Percentiles rank a stretch among this genome's conserved stretches.
These are phyloP conservation scores for Embidobia sp. DNA, from an alignment of 2,888 invertebrate genomes.

Conservation along the genomic window DNA sequence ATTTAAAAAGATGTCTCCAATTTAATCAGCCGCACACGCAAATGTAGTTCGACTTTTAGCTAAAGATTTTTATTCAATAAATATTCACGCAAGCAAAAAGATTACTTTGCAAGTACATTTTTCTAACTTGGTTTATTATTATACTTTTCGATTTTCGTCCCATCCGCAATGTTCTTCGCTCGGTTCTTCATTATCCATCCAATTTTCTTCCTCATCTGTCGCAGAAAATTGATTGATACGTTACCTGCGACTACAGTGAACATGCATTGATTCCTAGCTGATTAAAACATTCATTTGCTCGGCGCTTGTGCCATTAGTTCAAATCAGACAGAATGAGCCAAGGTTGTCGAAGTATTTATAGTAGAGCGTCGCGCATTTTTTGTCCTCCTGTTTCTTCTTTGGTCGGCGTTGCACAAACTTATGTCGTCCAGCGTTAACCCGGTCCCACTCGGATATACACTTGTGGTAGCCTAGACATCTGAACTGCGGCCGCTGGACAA, in stretches of 20 bases:
- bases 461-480: no score
- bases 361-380: conserved; percentile 28
- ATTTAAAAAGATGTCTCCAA: no score
- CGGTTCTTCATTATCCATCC: no score
- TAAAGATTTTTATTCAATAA: no score
- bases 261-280: conserved; percentile 8
- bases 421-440: conserved; percentile 21
- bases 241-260: conserved; percentile 4
- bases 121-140: no score
- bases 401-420: conserved; percentile 6
- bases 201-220: neutral
- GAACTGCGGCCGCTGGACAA: no score
- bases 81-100: no score
- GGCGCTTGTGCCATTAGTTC: conserved; percentile 27
- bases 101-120: no score
- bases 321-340: conserved; percentile 42
- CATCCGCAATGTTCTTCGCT: no score
- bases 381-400: conserved; percentile 17
- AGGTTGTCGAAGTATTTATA: conserved; percentile 51
- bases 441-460: conserved; percentile 39
- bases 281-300: conserved; percentile 30
- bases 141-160: no score
- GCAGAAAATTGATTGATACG: conserved; percentile 23
- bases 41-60: no score
- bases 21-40: no score